A percentile compares a stretch with the other conserved stretches of the same genome.
Conservation (phyloP, 2,888 invertebrate genomes). For the Chesias legatella region DNA sequence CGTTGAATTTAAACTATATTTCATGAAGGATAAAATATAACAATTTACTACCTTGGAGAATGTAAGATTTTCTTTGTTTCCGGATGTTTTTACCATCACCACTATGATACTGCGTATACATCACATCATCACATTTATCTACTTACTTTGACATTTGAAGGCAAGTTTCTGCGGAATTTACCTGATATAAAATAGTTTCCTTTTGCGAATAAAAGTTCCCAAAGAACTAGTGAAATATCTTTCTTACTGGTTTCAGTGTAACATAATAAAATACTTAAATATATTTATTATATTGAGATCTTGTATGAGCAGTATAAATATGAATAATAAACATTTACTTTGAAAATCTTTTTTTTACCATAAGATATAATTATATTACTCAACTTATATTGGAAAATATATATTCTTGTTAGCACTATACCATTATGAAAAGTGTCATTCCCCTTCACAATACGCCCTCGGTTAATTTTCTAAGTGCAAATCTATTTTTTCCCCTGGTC, state of each 20-base stretch:
- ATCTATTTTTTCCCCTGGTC: conserved; percentile 65
- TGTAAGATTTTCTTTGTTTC: too few species aligned
- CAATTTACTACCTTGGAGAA: too few species aligned
- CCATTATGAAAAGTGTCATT: conserved; percentile 7
- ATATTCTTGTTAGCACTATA: neutral
- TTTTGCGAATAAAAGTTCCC: conserved; percentile 23
- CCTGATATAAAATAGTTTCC: conserved; percentile 25
- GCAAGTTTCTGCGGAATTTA: conserved; percentile 26
- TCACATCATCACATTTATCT: conserved; percentile 21
- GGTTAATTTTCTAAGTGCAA: conserved; percentile 72
- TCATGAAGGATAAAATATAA: conserved; percentile 1
- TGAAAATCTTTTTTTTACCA: too few species aligned
- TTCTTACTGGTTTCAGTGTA: conserved; percentile 18
- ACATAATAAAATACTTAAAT: too few species aligned
- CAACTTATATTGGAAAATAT: too few species aligned
- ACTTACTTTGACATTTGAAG: conserved; percentile 19
- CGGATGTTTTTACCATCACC: too few species aligned
- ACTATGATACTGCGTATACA: too few species aligned
- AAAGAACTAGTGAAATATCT: conserved; percentile 23
- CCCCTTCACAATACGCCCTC: conserved; percentile 30
- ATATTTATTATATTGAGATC: too few species aligned
- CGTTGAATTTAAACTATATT: conserved; percentile 9
- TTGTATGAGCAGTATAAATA: too few species aligned
- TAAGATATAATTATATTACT: too few species aligned
- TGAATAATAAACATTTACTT: too few species aligned